These are phyloP conservation scores for Diabrotica undecimpunctata DNA, from an alignment of 1,140 invertebrate species.

Conservation along the genomic window DNA sequence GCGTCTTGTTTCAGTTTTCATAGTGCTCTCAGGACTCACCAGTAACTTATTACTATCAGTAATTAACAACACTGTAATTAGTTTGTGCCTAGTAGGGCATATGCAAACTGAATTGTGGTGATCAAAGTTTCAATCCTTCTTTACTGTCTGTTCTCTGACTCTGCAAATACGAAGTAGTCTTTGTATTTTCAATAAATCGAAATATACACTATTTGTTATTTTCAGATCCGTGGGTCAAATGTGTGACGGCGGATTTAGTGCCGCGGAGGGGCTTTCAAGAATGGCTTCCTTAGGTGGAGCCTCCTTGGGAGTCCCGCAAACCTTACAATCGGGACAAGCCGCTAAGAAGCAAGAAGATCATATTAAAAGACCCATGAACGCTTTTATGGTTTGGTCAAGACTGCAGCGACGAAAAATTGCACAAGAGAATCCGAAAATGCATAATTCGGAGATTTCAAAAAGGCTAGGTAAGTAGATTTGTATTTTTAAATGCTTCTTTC, in stretches of 20 bases:
- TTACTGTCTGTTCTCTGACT: too few relatives aligned
- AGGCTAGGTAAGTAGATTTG: conserved; percentile 69
- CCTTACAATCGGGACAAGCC: conserved; percentile 34
- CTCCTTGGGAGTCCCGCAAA: conserved; percentile 41
- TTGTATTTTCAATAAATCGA: too few relatives aligned
- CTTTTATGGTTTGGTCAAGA: conserved; percentile 85
- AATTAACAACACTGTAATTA: too few relatives aligned
- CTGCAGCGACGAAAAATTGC: conserved; percentile 88
- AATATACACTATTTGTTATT: neutral
- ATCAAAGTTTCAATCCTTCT: too few relatives aligned
- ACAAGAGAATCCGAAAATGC: conserved; percentile 98
- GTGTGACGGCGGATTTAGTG: conserved; percentile 45
- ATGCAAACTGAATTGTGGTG: too few relatives aligned
- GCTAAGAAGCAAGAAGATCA: conserved; percentile 61
- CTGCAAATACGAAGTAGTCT: too few relatives aligned
- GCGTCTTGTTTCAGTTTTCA: too few relatives aligned
- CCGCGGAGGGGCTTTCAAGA: conserved; percentile 46
- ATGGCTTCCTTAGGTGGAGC: conserved; percentile 46
- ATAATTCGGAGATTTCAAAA: conserved; percentile 97
- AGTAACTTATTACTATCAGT: too few relatives aligned
- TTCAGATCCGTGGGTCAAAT: conserved; percentile 43
- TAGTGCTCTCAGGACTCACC: too few relatives aligned
- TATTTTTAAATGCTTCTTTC: too few relatives aligned
- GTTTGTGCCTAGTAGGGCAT: too few relatives aligned
- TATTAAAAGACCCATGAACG: conserved; percentile 86